Evolutionary conservation across 2,888 invertebrate species (phyloP), one percentile per base, ranked within the genome.

Genomic region (Cataglyphis rosenhaueri): DNA sequence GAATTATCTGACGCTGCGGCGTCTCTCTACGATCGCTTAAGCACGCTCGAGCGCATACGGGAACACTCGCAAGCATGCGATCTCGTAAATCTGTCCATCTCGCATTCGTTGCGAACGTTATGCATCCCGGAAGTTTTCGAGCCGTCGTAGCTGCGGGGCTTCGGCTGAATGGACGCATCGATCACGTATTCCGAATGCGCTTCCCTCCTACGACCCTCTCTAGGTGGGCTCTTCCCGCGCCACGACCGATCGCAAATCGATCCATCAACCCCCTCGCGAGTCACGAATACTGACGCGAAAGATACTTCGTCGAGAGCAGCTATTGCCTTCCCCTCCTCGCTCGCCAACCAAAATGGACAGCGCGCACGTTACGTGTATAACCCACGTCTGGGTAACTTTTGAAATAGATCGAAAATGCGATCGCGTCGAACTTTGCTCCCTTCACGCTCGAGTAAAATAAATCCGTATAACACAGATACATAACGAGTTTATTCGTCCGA

Each of bases 131-230:
- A 89, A 89, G 79, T 89, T 86, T 83, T 86, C 83, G 62, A 65
- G 61, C 61, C 78, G 79, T 41, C 68, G 75, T 52, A 81, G 73
- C 73, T 65, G 57, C 68, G 59, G 41, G 82, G 48, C 76, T 68
- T 59, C 78, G 78, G 32, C 74, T 84, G 86, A 90, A 90, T 88
- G 87, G 82, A 81, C 85, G 88, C 90, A 91, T 91, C 91, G 88
- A 90, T 90, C 91, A 91, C 85, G 81, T 86, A 85, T 85, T 85
- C 83, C 79, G 82, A 86, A 85, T 79, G 84, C 82, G 87, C 75
- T 83, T 78, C 81, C 73, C 84, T 81, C 61, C 68, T 55, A 61
- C 70, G 52, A 55, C 83, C 82, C 81, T 81, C 81, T 64, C 70
- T 44, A 78, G 70, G 52, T 59, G 55, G 66, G 70, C 81, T 81